Base-by-base conservation (phyloP, 2,113 vertebrate species). In the Carollia perspicillata region DNA sequence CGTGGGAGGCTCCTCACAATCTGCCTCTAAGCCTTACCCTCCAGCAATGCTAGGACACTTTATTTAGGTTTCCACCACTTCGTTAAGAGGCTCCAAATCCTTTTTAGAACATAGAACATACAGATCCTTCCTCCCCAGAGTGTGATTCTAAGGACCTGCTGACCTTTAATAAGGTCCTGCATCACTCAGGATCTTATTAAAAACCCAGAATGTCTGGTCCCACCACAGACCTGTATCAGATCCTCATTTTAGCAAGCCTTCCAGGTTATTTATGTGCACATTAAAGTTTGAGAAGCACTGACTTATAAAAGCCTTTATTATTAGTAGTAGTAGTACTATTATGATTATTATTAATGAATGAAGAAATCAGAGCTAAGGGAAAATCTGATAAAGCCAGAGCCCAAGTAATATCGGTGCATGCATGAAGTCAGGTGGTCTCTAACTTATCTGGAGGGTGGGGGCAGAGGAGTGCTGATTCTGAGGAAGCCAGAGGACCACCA, bases 211-310 rank as follows among this genome's bases (percentile, higher is more conserved):
- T 88, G 40, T 95, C 14, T 42, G 55, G 72, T 91, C 53, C 72
- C 55, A 66, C 13, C 35, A 16, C 9, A 71, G 33, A 83, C 37
- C 44, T 71, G 0, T 66, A 83, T 89, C n/a, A 83, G 77, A 63
- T 90, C 47, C 28, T 95, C 65, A 79, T 90, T 89, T 96, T 88
- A 90, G 72, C 28, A 95, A 44, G 30, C 69, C 72, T 35, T 92
- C 30, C 28, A 78, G 77, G 37, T 90, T 40, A 77, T 89, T 89
- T 63, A 68, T 51, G 22, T 83, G 11, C 30, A 77, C 11, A 63
- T 81, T 93, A 79, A 91, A 91, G 3, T 97, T 78, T 96, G 51
- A 92, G 88, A 85, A 94, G 44, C 66, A 86, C 10, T 69, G 33
- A 85, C 72, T 81, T 92, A 84, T 65, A 68, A 77, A 93, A 63